Conservation (phyloP, 1,140 invertebrate species). For the Zophobas atratus region DNA sequence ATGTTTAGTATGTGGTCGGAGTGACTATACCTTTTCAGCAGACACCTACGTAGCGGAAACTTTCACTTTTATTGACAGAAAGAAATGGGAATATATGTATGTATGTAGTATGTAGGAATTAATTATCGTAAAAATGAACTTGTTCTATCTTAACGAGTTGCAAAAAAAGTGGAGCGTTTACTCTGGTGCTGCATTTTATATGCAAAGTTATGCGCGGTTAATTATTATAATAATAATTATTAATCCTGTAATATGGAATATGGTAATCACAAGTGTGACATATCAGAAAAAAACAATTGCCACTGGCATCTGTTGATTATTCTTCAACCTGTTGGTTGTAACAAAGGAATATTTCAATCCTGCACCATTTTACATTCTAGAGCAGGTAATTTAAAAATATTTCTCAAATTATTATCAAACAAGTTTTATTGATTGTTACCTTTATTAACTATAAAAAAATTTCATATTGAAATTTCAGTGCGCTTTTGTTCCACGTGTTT, state of each 20-base stretch:
- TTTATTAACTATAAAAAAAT: too few relatives aligned
- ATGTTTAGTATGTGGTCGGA: slow-evolving; percentile 22
- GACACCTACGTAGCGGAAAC: slow-evolving; percentile 41
- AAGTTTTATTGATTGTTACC: too few relatives aligned
- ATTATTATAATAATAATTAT: slow-evolving; percentile 29
- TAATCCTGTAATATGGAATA: slow-evolving; percentile 3
- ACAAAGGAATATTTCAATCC: too few relatives aligned
- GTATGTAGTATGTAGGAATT: slow-evolving; percentile 19
- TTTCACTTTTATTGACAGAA: slow-evolving; percentile 42
- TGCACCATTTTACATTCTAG: too few relatives aligned
- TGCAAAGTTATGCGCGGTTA: slow-evolving; percentile 18
- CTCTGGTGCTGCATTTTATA: background rate
- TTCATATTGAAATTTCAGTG: too few relatives aligned
- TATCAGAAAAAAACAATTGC: slow-evolving; percentile 13
- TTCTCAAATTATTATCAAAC: too few relatives aligned
- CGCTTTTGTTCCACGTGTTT: too few relatives aligned
- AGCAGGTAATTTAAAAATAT: background rate
- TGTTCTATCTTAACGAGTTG: slow-evolving; percentile 28
- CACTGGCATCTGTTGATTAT: background rate
- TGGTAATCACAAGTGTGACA: slow-evolving; percentile 8
- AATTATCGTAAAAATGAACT: slow-evolving; percentile 44
- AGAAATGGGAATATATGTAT: slow-evolving; percentile 44
- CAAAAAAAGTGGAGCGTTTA: slow-evolving; percentile 27
- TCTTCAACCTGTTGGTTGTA: too few relatives aligned
- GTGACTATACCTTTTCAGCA: slow-evolving; percentile 18